Base-by-base conservation (phyloP, 2,797 vertebrate genomes). In the Phylloscopus collybita region DNA sequence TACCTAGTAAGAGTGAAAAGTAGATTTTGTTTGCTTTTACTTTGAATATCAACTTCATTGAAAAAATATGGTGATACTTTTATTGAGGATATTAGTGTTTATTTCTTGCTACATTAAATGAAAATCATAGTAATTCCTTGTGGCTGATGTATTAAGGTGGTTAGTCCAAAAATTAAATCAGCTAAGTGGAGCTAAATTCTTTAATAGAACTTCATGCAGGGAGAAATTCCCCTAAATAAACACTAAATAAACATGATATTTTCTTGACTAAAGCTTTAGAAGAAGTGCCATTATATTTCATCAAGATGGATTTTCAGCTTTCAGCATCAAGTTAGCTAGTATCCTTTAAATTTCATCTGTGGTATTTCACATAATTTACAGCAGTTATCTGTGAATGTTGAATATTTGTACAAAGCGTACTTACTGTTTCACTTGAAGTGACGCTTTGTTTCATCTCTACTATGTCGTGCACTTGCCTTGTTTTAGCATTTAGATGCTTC, bases 391-490 rank as follows among this genome's bases (percentile, higher is more conserved):
- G 11, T 1, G 3, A 67, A 18, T 76, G 23, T 53, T 80, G 57
- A 10, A 34, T 64, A 10, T 4, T 6, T 54, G 11, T 36, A 34
- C 51, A 34, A 92, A 67, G 19, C 20, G 11, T 64, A 30, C 26
- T 47, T 54, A 38, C 11, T 49, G 11, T 72, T 78, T 61, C 34
- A 27, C n/a, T 78, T 86, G 8, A 54, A 57, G 26, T 70, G 57
- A 69, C 27, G 22, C 38, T 85, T 92, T 91, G 18, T 59, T 67
- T 95, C 0, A 0, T 44, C 8, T 45, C 17, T 38, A 3, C 65
- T 45, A 26, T 0, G 0, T 19, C 1, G 2, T 0, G 1, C 14
- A 32, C 29, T 70, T 89, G n/a, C 29, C 25, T 74, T 0, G 0
- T 1, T 3, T 22, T 34, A 42, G 44, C 40, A 27, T 29, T 72